Base-by-base conservation (phyloP, 1,140 invertebrate genomes). In the Pectinophora gossypiella region DNA sequence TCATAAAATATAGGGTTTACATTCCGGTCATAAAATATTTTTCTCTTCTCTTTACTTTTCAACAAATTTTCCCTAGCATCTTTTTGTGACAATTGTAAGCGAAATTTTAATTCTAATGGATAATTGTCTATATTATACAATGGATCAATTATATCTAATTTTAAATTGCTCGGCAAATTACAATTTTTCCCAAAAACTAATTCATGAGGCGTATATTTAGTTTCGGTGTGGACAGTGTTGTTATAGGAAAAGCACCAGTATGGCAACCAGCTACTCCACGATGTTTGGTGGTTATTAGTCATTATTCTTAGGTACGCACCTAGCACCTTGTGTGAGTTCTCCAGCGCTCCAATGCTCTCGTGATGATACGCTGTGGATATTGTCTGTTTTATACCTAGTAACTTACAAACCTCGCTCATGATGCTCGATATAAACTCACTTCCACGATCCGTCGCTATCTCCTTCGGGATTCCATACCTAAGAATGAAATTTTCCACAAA, bases 161-260 rank as follows among this genome's bases (percentile, higher is more conserved):
- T 22, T 21, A 46, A 23, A 46, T 23, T 46, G 22, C 10, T 46
- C 2, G 44, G 44, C 22, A 46, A 13, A 6, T n/a, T 21, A 15
- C 44, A 46, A n/a, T 2, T 3, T 23, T 46, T 46, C 3, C 44
- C 44, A 23, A 46, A 46, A 5, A 46, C 19, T 16, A 46, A 15
- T n/a, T 46, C 44, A n/a, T 22, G 13, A 2, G 44, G 44, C 9
- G 44, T 46, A 23, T 19, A 46, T 16, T 46, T 5, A 2, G 44
- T 46, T 7, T 21, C 19, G 13, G 2, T 22, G 15, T 46, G 44
- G 5, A 46, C 44, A 10, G 44, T 23, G 22, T 21, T 46, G 15
- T 46, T 46, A 15, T 46, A 46, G 6, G 44, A 22, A 46, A 46
- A 46, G 6, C 19, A 21, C 44, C 44, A 46, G 13, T 7, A 46